A percentile compares a stretch with the other conserved stretches of the same genome.
phyloP scores from a whole-genome alignment of 2,888 invertebrate genomes.

The Callyntrura guangdongensis region DNA sequence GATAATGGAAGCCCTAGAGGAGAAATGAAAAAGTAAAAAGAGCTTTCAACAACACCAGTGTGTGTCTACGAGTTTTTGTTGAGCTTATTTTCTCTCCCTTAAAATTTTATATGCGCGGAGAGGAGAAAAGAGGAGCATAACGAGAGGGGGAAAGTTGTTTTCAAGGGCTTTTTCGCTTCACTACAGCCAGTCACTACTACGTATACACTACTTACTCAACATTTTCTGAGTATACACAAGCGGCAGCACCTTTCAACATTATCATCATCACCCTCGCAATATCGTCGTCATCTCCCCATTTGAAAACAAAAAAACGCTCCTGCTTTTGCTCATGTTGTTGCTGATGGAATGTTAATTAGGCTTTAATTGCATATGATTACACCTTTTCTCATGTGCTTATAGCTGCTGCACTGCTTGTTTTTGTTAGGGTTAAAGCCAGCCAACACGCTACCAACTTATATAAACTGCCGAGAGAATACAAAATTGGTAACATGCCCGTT shows the following conservation, averaged over 20 bases:
- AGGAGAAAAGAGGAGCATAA: constrained; percentile 11
- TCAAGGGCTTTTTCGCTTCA: constrained; percentile 67
- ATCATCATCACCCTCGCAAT: constrained; percentile 13
- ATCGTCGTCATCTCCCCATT: not conserved
- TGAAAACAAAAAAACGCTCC: constrained; percentile 11
- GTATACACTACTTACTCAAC: not conserved
- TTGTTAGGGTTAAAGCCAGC: constrained; percentile 38
- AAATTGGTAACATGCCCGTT: too few species aligned
- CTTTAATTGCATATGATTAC: constrained; percentile 75
- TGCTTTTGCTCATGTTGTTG: constrained; percentile 36
- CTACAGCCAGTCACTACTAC: constrained; percentile 27
- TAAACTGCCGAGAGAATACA: too few species aligned
- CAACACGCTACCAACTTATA: too few species aligned
- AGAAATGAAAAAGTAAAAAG: constrained; percentile 37
- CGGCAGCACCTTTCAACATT: constrained; percentile 16
- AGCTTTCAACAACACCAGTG: constrained; percentile 56
- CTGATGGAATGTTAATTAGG: constrained; percentile 78
- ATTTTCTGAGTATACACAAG: not conserved
- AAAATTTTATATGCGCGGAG: constrained; percentile 9
- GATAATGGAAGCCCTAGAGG: constrained; percentile 56
- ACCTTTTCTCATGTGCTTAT: constrained; percentile 47
- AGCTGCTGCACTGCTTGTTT: not conserved
- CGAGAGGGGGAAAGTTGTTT: constrained; percentile 24
- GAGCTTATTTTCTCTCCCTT: constrained; percentile 53
- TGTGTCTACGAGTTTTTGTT: constrained; percentile 45